Conservation (phyloP, 2,888 invertebrate genomes). For the Timema podura region DNA sequence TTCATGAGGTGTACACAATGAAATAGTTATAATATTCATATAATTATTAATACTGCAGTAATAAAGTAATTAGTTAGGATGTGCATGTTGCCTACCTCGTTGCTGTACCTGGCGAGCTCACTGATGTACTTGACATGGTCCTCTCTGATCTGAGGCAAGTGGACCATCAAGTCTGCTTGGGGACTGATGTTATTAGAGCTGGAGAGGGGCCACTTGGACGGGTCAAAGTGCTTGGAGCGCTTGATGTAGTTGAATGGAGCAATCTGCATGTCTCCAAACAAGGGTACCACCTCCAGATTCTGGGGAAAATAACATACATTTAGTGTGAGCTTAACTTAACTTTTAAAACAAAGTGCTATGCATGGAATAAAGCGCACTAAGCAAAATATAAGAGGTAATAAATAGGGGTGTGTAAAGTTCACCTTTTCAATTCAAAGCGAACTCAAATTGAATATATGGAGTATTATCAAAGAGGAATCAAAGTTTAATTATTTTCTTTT, state of each 20-base stretch:
- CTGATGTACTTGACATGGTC: conserved; percentile 97
- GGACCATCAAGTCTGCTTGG: conserved; percentile 92
- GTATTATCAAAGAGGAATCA: too few relatives aligned
- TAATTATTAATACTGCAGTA: too few relatives aligned
- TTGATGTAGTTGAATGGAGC: conserved; percentile 98
- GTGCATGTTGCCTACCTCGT: conserved; percentile 45
- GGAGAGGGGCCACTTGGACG: conserved; percentile 81
- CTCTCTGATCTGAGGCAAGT: conserved; percentile 89
- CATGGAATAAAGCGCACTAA: too few relatives aligned
- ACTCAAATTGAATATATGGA: too few relatives aligned
- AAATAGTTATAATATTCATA: too few relatives aligned
- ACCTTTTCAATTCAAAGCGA: too few relatives aligned
- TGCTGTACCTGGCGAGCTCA: conserved; percentile 86
- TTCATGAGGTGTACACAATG: too few relatives aligned
- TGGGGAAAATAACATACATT: conserved; percentile 38
- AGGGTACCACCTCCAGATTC: conserved; percentile 90
- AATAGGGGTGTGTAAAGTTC: too few relatives aligned
- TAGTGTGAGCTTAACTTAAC: too few relatives aligned
- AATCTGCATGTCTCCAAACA: conserved; percentile 99
- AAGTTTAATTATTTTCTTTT: neutral
- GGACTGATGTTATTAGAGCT: conserved; percentile 80
- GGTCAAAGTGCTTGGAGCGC: conserved; percentile 87
- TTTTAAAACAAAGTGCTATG: too few relatives aligned
- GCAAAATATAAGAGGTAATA: too few relatives aligned
- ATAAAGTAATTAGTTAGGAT: too few relatives aligned